Evolutionary conservation across 2,113 vertebrate genomes (phyloP), one percentile per base, ranked within the genome.

Genomic region (Phyllostomus discolor): DNA sequence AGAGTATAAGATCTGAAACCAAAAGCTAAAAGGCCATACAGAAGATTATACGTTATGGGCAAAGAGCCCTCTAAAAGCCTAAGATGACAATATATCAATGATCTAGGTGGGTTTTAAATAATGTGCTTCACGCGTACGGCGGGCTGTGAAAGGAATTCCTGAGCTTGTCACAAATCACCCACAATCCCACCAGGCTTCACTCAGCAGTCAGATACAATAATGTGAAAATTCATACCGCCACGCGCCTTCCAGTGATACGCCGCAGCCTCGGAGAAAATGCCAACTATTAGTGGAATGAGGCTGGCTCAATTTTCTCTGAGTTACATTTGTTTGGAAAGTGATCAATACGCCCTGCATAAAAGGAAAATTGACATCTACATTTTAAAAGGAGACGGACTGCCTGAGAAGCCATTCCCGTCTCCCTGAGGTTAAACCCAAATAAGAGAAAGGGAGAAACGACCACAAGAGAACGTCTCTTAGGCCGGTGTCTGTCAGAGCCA

Each of bases 91-190:
- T 97, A 96, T 97, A 97, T 95, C 96, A 90, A 35, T 84, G 92
- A 97, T 96, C 84, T 83, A 95, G 94, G 93, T 97, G 94, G 97
- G 90, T 96, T 98, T 98, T 98, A 98, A 98, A 98, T 97, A 97
- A 91, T 16, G 94, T 96, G 97, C 97, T 97, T 92, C 87, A 92
- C 17, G 22, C 95, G 88, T 66, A 96, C 92, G 78, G 87, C 87
- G 95, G 95, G 90, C 84, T 90, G 64, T 43, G 50, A 96, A 96
- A 98, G 88, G 96, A 98, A 98, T 97, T 97, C 96, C 95, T 97
- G 88, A 82, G 67, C 95, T 97, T 98, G 96, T 97, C 96, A 95
- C 97, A 97, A 98, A 98, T 97, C 96, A 98, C 83, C 93, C 88
- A 75, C 92, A 97, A 93, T 97, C 90, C 95, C 96, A 83, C 28